phyloP scores from a whole-genome alignment of 2,888 invertebrate genomes.

The Shargacucullia verbasci region DNA sequence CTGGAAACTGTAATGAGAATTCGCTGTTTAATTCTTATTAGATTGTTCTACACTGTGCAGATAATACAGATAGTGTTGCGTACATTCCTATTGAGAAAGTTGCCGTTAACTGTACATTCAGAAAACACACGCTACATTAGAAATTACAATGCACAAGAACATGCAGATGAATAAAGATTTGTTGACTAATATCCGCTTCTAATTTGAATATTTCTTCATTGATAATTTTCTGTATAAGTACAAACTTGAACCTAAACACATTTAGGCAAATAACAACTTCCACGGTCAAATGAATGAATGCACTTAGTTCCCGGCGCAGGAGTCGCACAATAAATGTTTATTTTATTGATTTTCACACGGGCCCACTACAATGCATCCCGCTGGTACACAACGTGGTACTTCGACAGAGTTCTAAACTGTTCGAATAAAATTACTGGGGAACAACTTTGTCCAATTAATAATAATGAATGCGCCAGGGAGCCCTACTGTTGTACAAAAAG shows the following conservation, averaged over 20 bases:
- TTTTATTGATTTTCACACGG: slow-evolving; percentile 88
- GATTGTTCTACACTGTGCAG: slow-evolving; percentile 28
- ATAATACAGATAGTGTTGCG: slow-evolving; percentile 18
- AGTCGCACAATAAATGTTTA: slow-evolving; percentile 82
- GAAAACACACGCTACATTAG: slow-evolving; percentile 14
- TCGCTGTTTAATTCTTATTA: slow-evolving; percentile 48
- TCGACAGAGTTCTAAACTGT: slow-evolving; percentile 76
- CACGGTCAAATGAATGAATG: slow-evolving; percentile 45
- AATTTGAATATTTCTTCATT: slow-evolving; percentile 35
- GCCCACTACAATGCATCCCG: slow-evolving; percentile 74
- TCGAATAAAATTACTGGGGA: slow-evolving; percentile 76
- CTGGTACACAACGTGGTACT: slow-evolving; percentile 69
- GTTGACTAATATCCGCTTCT: slow-evolving; percentile 24
- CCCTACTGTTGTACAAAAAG: slow-evolving; percentile 76
- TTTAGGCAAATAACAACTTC: slow-evolving; percentile 41
- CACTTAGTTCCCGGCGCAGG: slow-evolving; percentile 47
- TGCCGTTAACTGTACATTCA: slow-evolving; percentile 6
- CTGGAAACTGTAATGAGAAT: slow-evolving; percentile 42
- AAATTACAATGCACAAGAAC: not conserved
- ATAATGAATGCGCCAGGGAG: slow-evolving; percentile 80
- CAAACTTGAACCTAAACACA: slow-evolving; percentile 8
- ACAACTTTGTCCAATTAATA: slow-evolving; percentile 84
- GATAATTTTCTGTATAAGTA: slow-evolving; percentile 13
- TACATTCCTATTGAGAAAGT: slow-evolving; percentile 11
- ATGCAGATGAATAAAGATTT: slow-evolving; percentile 34